phyloP scores from a whole-genome alignment of 2,113 vertebrate species.

The Galemys pyrenaicus region DNA sequence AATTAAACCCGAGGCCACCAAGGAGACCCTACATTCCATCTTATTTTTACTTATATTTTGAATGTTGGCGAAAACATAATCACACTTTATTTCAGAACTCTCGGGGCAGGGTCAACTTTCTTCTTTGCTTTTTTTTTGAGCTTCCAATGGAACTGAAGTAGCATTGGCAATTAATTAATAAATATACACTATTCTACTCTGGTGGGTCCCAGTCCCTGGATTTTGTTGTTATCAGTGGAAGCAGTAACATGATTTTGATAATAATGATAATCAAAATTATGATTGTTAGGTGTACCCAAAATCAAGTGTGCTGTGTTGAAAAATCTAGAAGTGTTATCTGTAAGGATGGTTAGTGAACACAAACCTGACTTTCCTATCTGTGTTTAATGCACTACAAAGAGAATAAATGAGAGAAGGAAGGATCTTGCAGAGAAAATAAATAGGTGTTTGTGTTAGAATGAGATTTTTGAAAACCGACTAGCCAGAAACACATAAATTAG shows the following conservation, averaged over 20 bases:
- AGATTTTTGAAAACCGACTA: not conserved
- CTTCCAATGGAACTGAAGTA: not conserved
- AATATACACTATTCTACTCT: not conserved
- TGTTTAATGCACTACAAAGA: not conserved
- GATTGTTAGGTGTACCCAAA: not conserved
- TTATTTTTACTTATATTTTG: not conserved
- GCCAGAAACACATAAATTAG: not conserved
- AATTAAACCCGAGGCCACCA: no score
- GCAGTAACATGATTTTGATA: not conserved
- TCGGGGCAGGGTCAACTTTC: not conserved
- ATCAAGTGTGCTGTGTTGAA: not conserved
- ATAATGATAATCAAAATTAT: not conserved
- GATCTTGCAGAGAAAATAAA: not conserved
- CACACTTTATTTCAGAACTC: not conserved
- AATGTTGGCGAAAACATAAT: not conserved
- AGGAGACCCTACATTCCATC: no score
- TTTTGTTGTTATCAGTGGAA: not conserved
- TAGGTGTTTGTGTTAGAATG: not conserved
- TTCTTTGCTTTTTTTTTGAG: not conserved
- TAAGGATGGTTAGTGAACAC: not conserved
- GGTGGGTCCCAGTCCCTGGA: no score
- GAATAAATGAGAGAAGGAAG: not conserved
- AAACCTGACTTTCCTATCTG: not conserved
- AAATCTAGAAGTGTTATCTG: not conserved
- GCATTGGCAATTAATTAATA: not conserved